A percentile compares a stretch with the other conserved stretches of the same genome.
phyloP scores from a whole-genome alignment of 2,888 invertebrate genomes.

The Dryadula phaetusa region DNA sequence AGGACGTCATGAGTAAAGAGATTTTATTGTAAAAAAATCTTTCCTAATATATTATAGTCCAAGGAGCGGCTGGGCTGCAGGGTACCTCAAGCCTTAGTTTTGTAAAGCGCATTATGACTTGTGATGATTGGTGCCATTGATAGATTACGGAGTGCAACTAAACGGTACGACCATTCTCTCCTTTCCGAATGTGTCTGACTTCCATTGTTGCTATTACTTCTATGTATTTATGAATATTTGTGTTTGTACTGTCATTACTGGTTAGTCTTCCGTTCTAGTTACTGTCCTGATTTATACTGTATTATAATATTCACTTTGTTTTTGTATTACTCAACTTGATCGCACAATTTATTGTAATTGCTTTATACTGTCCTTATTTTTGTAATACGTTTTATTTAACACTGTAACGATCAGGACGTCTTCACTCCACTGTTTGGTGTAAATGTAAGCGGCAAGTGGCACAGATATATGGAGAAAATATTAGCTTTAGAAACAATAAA shows the following conservation, averaged over 20 bases:
- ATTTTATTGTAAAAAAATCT: conserved; percentile 16
- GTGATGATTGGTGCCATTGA: conserved; percentile 84
- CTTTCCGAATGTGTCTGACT: conserved; percentile 71
- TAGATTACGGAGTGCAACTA: conserved; percentile 78
- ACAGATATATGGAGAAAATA: conserved; percentile 26
- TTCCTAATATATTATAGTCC: conserved; percentile 17
- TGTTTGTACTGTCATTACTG: conserved; percentile 44
- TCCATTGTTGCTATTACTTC: conserved; percentile 74
- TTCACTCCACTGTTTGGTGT: conserved; percentile 30
- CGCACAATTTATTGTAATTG: conserved; percentile 37
- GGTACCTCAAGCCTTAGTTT: conserved; percentile 50
- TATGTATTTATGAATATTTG: conserved; percentile 40
- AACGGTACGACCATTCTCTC: conserved; percentile 66
- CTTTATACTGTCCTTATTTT: conserved; percentile 14
- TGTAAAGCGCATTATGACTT: conserved; percentile 79
- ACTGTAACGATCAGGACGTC: conserved; percentile 33
- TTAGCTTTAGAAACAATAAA: conserved; percentile 30
- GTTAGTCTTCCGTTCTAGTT: conserved; percentile 41
- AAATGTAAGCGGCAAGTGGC: conserved; percentile 29
- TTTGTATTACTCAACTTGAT: conserved; percentile 23
- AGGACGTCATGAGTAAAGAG: not conserved
- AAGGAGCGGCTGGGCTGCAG: conserved; percentile 40
- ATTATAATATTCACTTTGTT: conserved; percentile 26
- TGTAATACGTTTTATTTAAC: conserved; percentile 14
- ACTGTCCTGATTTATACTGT: conserved; percentile 36